Conservation (phyloP, 2,797 vertebrate species). For the Falco rusticolus region DNA sequence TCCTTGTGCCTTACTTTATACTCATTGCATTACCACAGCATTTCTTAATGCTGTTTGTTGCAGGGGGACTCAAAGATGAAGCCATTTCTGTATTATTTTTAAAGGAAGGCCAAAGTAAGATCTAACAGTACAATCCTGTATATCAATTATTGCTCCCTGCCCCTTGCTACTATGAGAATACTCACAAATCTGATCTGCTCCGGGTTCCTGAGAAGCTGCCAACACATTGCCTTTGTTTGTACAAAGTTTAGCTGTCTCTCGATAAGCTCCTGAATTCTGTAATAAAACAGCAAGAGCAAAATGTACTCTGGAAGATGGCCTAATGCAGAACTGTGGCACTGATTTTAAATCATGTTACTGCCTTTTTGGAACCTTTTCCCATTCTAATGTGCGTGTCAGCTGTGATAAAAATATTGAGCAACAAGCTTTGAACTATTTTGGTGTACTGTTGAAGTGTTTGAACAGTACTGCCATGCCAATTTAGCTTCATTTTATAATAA, state of each 20-base stretch:
- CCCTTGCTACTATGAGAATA: background rate
- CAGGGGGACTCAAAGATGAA: background rate
- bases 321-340: background rate
- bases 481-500: slow-evolving; percentile 36
- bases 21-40: background rate
- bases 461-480: background rate
- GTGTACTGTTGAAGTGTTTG: slow-evolving; percentile 30
- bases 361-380: slow-evolving; percentile 16
- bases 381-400: slow-evolving; percentile 17
- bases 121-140: background rate
- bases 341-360: slow-evolving; percentile 14
- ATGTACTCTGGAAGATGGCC: slow-evolving; percentile 51
- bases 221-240: background rate
- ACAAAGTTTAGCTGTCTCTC: slow-evolving; percentile 1
- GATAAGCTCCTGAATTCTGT: slow-evolving; percentile 29
- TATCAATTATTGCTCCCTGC: background rate
- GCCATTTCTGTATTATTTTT: background rate
- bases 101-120: background rate
- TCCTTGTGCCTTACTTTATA: background rate
- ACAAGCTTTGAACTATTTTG: slow-evolving; percentile 56
- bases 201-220: background rate
- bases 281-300: slow-evolving; percentile 44
- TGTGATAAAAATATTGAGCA: slow-evolving; percentile 46
- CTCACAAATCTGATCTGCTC: background rate
- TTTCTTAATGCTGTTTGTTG: background rate